Evolutionary conservation across 2,113 vertebrate genomes (phyloP).

Genomic region (Grallaria varia): DNA sequence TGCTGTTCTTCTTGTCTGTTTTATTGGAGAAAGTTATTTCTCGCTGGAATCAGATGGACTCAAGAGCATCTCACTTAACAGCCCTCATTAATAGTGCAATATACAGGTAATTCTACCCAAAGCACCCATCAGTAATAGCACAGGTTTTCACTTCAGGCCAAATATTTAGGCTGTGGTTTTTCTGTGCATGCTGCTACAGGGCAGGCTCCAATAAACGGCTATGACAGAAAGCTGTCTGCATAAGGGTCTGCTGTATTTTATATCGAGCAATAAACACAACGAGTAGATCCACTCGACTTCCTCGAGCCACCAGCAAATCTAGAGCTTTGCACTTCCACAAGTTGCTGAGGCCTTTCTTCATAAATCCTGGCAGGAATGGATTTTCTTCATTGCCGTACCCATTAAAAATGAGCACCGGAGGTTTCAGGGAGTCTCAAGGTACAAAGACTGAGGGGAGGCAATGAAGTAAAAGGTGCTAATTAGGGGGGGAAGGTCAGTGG

Average conservation of each 20-base stretch:
- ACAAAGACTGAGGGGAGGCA: neutral
- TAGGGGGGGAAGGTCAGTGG: neutral
- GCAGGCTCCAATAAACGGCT: neutral
- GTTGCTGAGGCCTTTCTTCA: neutral
- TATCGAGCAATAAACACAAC: neutral
- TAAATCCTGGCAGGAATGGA: neutral
- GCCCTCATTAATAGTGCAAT: neutral
- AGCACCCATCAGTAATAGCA: neutral
- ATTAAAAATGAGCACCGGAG: neutral
- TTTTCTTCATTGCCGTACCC: neutral
- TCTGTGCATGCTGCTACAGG: neutral
- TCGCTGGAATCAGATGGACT: neutral
- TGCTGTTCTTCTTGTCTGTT: neutral
- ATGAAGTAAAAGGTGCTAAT: neutral
- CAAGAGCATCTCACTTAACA: neutral
- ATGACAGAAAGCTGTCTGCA: neutral
- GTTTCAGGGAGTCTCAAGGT: neutral
- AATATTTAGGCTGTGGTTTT: neutral
- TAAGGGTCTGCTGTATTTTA: neutral
- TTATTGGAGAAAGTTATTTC: neutral
- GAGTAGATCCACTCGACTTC: neutral
- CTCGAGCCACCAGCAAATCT: neutral
- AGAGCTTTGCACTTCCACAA: neutral
- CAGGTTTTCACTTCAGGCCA: neutral
- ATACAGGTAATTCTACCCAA: neutral